These are phyloP conservation scores for Drosophila neocordata DNA, from an alignment of 1,140 invertebrate genomes.

Conservation along the genomic window DNA sequence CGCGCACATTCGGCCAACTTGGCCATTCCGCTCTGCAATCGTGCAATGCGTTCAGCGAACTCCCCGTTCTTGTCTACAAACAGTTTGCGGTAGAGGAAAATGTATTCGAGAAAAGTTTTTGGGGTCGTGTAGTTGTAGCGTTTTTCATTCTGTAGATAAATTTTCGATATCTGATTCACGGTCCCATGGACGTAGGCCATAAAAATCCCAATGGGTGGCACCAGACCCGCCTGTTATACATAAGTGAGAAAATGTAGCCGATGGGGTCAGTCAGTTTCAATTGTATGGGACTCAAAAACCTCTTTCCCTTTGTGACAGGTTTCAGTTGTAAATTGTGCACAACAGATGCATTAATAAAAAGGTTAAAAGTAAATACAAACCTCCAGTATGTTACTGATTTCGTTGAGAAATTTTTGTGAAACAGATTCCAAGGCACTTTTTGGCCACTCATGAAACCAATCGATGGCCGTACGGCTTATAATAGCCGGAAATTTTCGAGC, in stretches of 20 bases:
- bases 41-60: conserved; percentile 89
- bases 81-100: conserved; percentile 93
- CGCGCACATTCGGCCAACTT: conserved; percentile 93
- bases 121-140: conserved; percentile 98
- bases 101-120: conserved; percentile 97
- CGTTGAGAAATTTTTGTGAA: conserved; percentile 91
- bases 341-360: conserved; percentile 53
- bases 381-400: conserved; percentile 88
- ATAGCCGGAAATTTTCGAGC: conserved; percentile 96
- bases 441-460: conserved; percentile 99
- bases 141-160: conserved; percentile 93
- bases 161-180: conserved; percentile 93
- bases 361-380: conserved; percentile 80
- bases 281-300: conserved; percentile 4
- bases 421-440: conserved; percentile 95
- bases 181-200: conserved; percentile 96
- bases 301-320: conserved; percentile 40
- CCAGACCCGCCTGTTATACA: conserved; percentile 82
- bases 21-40: conserved; percentile 94
- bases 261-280: conserved; percentile 18
- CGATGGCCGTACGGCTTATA: conserved; percentile 95
- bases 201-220: conserved; percentile 89
- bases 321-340: conserved; percentile 61
- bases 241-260: conserved; percentile 3
- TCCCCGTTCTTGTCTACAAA: conserved; percentile 90